Percentiles rank a stretch among this genome's conserved stretches.
Evolutionary conservation across 2,888 invertebrate species (phyloP).

Genomic region (Galerucella nymphaeae): DNA sequence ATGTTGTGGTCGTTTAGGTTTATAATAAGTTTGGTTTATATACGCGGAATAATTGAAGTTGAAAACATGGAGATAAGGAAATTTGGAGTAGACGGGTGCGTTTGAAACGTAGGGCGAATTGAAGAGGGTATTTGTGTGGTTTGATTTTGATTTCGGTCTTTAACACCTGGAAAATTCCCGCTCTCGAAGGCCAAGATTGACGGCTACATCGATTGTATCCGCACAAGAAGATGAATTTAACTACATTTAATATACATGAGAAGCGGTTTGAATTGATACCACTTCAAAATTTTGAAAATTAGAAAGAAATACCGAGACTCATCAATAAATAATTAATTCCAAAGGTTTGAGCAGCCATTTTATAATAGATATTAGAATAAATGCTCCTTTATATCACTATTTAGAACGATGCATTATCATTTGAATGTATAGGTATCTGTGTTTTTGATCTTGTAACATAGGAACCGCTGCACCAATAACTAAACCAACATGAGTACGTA

Average conservation of each 20-base stretch:
- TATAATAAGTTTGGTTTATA: background rate
- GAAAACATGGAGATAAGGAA: background rate
- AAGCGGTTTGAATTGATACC: no score
- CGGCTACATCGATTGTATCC: background rate
- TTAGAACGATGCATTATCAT: background rate
- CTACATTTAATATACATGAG: background rate
- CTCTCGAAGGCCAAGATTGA: background rate
- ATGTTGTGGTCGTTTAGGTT: background rate
- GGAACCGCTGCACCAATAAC: background rate
- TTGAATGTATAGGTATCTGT: background rate
- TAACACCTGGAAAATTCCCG: background rate
- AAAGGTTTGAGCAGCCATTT: no score
- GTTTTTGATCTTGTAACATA: background rate
- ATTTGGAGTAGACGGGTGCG: background rate
- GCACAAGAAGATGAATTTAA: background rate
- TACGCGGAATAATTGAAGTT: background rate
- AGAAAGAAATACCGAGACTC: no score
- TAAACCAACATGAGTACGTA: background rate
- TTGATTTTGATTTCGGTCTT: constrained; percentile 2
- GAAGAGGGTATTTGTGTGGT: constrained; percentile 11
- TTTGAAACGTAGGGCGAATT: background rate
- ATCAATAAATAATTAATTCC: no score
- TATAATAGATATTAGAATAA: no score
- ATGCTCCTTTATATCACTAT: no score
- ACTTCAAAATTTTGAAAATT: no score